Evolutionary conservation across 2,113 vertebrate genomes (phyloP).

Genomic region (human (Homo sapiens)): GRCh38 chr13:110687001-110687500

Average conservation of each 20-base stretch:
- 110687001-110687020: neutral
- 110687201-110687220: neutral
- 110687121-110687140: accelerated
- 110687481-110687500: too few species aligned
- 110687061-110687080: neutral
- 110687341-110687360: neutral
- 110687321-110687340: neutral
- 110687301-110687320: neutral
- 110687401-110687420: too few species aligned
- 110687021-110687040: too few species aligned
- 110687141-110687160: neutral
- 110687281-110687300: neutral
- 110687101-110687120: neutral
- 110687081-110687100: neutral
- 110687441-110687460: too few species aligned
- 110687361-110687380: too few species aligned
- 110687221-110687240: neutral
- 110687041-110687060: neutral
- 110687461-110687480: too few species aligned
- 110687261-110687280: neutral
- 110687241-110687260: neutral
- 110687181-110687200: neutral
- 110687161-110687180: neutral
- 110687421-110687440: too few species aligned
- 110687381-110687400: too few species aligned